Base-by-base conservation (phyloP, 2,888 invertebrate genomes). In the Volucella zonaria region DNA sequence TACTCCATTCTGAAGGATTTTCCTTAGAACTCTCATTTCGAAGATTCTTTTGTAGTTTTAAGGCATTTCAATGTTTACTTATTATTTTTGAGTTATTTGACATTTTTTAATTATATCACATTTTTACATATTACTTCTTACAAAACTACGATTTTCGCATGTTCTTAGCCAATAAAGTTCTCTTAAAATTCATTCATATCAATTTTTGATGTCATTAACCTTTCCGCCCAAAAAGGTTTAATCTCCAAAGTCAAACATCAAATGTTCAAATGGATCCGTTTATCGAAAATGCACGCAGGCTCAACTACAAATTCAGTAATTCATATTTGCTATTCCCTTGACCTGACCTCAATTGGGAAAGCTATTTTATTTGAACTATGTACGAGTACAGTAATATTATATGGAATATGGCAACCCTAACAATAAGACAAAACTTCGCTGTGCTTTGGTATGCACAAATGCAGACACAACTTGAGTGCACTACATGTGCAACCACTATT, bases 311-410 rank as follows among this genome's bases (percentile, higher is more conserved):
- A 71, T 71, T 58, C n/a, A 43, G 77, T 66, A 66, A 71, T 82
- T 66, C 42, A 47, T 52, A 66, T 77, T 82, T 71, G 61, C 77
- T 62, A 68, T 18, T 68, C 42, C 82, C 73, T 78, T 82, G 82
- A 73, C 78, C 82, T 82, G 82, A 73, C 82, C 82, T 54, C 71
- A 73, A 58, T 82, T 23, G 11, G 23, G 2, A 66, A 43, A 75
- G 9, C 23, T 54, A 45, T 61, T 49, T 15, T 67, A 31, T 62
- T 12, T 14, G 47, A 42, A 31, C 52, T 54, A 3, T 23, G 2
- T 23, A 23, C 3, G n/a, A 67, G 38, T 31, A 31, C 31, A 31
- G 0, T 31, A 31, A 31, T 31, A 15, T 38, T 23, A 8, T 12
- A 10, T 59, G 49, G 23, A n/a, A 40, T 71, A 23, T 56, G 61